A percentile compares a stretch with the other conserved stretches of the same genome.
Conservation (phyloP, 2,888 invertebrate genomes). For the Ryuthela nishihirai region DNA sequence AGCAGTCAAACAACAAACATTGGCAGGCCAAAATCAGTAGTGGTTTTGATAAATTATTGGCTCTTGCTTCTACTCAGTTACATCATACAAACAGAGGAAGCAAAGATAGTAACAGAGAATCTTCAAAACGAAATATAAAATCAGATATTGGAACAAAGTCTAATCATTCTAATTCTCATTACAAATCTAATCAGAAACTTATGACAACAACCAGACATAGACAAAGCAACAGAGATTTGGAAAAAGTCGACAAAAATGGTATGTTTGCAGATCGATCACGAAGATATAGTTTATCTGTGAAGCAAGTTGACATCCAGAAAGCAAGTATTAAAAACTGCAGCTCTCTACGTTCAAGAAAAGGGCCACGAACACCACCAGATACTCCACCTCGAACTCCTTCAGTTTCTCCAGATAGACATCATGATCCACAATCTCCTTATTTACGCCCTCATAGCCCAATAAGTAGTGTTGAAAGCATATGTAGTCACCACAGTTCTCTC, state of each 20-base stretch:
- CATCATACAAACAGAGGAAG: conserved; percentile 53
- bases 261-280: conserved; percentile 21
- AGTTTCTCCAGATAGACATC: conserved; percentile 34
- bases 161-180: conserved; percentile 10
- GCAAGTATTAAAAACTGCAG: neutral
- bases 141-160: conserved; percentile 11
- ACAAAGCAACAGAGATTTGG: conserved; percentile 1
- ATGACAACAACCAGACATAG: neutral
- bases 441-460: conserved; percentile 34
- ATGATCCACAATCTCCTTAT: conserved; percentile 22
- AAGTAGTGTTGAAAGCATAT: conserved; percentile 32
- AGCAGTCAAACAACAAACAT: conserved; percentile 30
- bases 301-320: conserved; percentile 18
- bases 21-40: conserved; percentile 92
- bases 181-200: conserved; percentile 16
- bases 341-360: conserved; percentile 26
- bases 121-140: conserved; percentile 12
- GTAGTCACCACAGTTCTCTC: conserved; percentile 26
- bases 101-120: conserved; percentile 16
- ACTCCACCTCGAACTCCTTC: conserved; percentile 44
- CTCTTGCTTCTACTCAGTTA: conserved; percentile 86
- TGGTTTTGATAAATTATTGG: conserved; percentile 88
- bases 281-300: neutral
- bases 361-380: conserved; percentile 43
- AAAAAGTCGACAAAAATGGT: conserved; percentile 15